Evolutionary conservation across 2,888 invertebrate species (phyloP).

Genomic region (Orthosia gracilis): DNA sequence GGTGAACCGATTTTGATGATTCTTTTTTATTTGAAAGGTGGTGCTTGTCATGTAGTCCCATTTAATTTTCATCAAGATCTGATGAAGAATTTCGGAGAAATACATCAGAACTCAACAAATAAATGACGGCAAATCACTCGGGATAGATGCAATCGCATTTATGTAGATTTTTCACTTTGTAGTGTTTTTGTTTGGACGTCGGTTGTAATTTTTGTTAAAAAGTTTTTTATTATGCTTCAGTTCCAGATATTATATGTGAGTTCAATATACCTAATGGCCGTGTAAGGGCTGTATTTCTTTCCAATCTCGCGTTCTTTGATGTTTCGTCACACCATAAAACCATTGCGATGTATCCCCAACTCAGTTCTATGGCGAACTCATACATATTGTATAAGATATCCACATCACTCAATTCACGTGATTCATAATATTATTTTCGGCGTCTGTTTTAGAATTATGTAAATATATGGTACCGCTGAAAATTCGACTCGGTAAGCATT

Average conservation of each 20-base stretch:
- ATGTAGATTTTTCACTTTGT: too few species aligned
- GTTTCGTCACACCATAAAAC: constrained; percentile 16
- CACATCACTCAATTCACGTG: constrained; percentile 36
- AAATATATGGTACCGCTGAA: constrained; percentile 45
- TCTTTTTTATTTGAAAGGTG: too few species aligned
- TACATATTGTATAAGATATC: constrained; percentile 56
- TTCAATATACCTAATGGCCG: background rate
- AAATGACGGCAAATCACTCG: too few species aligned
- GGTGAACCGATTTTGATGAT: too few species aligned
- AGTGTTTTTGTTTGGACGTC: too few species aligned
- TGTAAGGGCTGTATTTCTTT: background rate
- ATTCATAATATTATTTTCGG: constrained; percentile 55
- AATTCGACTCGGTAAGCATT: constrained; percentile 18
- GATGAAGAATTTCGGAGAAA: too few species aligned
- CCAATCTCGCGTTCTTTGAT: background rate
- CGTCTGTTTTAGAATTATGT: constrained; percentile 58
- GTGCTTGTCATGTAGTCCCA: too few species aligned
- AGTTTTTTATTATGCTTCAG: background rate
- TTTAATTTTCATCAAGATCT: too few species aligned
- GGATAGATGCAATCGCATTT: too few species aligned
- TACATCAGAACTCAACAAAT: too few species aligned
- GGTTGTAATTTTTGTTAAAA: too few species aligned
- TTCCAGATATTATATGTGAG: background rate
- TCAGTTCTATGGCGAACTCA: constrained; percentile 27
- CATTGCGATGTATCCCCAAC: constrained; percentile 29